A percentile compares a stretch with the other conserved stretches of the same genome.
Conservation (phyloP, 1,140 invertebrate species). For the Drosophila truncata region DNA sequence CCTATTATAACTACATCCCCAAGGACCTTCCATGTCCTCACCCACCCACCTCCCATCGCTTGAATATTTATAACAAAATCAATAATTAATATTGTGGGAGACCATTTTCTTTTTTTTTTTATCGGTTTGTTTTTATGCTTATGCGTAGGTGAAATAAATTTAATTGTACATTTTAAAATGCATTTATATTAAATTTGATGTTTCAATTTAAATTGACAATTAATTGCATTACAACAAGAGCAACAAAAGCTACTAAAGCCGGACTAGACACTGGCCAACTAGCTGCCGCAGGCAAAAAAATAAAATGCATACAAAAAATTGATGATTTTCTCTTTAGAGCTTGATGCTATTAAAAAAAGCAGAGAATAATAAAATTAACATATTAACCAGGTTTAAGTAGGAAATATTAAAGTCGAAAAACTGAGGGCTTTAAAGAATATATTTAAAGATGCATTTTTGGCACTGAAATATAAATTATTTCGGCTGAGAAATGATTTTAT, state of each 20-base stretch:
- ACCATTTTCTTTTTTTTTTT: conserved; percentile 16
- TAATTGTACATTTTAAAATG: conserved; percentile 77
- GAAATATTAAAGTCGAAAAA: conserved; percentile 1
- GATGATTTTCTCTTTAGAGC: conserved; percentile 44
- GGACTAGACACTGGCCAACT: conserved; percentile 42
- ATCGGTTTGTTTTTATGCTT: conserved; percentile 22
- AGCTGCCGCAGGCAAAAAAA: conserved; percentile 28
- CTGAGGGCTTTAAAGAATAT: not conserved
- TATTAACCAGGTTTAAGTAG: conserved; percentile 46
- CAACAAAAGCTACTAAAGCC: conserved; percentile 34
- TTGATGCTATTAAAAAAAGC: conserved; percentile 48
- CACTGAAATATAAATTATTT: not conserved
- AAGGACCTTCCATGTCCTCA: not conserved
- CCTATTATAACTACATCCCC: not conserved
- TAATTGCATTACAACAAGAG: conserved; percentile 76
- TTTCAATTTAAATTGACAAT: conserved; percentile 81
- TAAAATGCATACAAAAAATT: conserved; percentile 8
- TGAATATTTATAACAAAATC: conserved; percentile 64
- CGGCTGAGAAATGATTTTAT: too few species aligned
- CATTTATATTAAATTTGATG: conserved; percentile 79
- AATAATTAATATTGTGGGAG: conserved; percentile 71
- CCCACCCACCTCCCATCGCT: not conserved
- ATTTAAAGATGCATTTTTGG: not conserved
- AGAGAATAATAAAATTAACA: conserved; percentile 41
- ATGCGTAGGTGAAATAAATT: conserved; percentile 69